Conservation (phyloP, 2,113 vertebrate species). For the Protobothrops mucrosquamatus region DNA sequence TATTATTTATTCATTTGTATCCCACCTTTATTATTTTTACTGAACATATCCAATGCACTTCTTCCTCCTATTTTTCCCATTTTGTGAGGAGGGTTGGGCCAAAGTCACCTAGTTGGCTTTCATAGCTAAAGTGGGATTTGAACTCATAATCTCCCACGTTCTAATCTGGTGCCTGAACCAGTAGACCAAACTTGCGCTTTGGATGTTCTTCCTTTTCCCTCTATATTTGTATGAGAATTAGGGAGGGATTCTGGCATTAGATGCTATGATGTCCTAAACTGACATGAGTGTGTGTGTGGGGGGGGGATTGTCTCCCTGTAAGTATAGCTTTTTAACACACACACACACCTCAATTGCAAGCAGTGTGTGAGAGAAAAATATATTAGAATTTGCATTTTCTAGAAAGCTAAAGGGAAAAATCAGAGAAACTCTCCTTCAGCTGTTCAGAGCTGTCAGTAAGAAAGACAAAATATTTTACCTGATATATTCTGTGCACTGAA, state of each 20-base stretch:
- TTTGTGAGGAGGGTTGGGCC: not conserved
- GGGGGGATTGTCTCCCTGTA: not conserved
- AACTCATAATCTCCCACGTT: not conserved
- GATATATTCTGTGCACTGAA: not conserved
- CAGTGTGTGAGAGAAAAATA: conserved; percentile 72
- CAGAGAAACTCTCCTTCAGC: conserved; percentile 42
- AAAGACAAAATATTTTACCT: conserved; percentile 1
- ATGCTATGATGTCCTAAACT: not conserved
- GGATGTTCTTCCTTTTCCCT: not conserved
- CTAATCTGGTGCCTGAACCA: not conserved
- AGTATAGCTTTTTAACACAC: not conserved
- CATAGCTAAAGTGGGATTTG: not conserved
- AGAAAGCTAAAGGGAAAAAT: conserved; percentile 78
- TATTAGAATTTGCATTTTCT: conserved; percentile 84
- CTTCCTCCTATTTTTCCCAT: not conserved
- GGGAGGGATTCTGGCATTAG: not conserved
- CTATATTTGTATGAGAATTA: not conserved
- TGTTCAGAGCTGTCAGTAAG: not conserved
- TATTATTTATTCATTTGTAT: not conserved
- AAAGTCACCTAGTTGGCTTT: not conserved
- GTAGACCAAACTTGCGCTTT: not conserved
- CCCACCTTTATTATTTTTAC: not conserved
- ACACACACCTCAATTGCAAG: not conserved
- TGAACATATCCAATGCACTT: not conserved
- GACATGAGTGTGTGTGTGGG: not conserved